Percentiles rank a stretch among this genome's conserved stretches.
These are phyloP conservation scores for Lanius ludovicianus DNA, from an alignment of 2,113 vertebrate genomes.

Conservation along the genomic window DNA sequence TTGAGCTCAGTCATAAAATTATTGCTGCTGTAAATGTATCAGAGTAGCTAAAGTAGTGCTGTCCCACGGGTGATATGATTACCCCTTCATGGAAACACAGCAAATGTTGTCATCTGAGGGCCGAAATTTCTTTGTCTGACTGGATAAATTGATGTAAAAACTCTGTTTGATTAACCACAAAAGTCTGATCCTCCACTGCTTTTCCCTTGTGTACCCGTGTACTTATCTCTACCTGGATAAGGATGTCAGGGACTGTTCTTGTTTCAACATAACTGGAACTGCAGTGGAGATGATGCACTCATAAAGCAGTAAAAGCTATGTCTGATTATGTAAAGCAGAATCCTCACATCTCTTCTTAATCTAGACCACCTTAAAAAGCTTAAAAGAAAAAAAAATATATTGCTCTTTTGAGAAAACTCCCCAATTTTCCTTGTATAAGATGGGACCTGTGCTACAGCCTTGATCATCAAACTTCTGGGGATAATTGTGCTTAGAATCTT, in stretches of 20 bases:
- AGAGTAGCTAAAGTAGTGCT: background rate
- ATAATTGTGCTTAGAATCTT: background rate
- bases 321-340: background rate
- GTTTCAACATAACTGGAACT: background rate
- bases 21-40: background rate
- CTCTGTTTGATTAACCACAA: background rate
- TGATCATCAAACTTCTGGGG: background rate
- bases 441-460: background rate
- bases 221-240: background rate
- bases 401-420: background rate
- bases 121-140: background rate
- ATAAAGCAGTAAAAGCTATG: background rate
- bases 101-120: background rate
- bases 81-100: background rate
- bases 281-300: background rate
- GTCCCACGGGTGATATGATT: background rate
- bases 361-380: background rate
- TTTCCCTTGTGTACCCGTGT: background rate
- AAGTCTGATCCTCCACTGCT: background rate
- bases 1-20: background rate
- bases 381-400: background rate
- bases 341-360: background rate
- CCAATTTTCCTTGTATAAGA: background rate
- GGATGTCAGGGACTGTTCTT: background rate
- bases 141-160: background rate